Conservation (phyloP, 2,888 invertebrate genomes). For the Seira sanloemensis region DNA sequence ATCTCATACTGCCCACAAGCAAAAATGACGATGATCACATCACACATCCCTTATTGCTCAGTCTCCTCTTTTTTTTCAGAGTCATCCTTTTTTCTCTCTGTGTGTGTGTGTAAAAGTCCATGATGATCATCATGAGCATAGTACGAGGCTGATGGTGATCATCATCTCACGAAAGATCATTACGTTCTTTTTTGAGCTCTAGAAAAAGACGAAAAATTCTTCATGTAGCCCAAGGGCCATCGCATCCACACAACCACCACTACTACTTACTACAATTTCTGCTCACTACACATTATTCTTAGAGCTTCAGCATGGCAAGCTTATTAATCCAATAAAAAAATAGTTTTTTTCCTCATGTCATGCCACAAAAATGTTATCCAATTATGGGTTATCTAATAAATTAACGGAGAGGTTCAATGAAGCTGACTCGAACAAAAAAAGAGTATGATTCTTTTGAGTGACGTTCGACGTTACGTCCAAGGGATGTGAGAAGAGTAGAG, state of each 20-base stretch:
- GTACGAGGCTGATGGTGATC: neutral
- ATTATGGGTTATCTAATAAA: conserved; percentile 64
- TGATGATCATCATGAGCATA: neutral
- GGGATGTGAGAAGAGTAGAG: neutral
- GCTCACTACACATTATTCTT: conserved; percentile 1
- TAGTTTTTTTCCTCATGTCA: conserved; percentile 39
- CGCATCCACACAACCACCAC: no score
- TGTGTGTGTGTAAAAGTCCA: no score
- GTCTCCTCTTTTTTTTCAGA: no score
- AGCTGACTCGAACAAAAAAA: conserved; percentile 9
- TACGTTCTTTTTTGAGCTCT: neutral
- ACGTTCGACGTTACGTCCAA: neutral
- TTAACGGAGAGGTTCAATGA: conserved; percentile 39
- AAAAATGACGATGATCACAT: conserved; percentile 12
- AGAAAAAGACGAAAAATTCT: neutral
- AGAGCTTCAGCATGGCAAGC: neutral
- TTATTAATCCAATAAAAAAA: conserved; percentile 61
- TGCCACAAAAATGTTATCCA: conserved; percentile 61
- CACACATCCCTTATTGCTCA: neutral
- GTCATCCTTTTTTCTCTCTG: no score
- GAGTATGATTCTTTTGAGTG: neutral
- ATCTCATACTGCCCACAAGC: conserved; percentile 55
- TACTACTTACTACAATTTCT: neutral
- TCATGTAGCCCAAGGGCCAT: conserved; percentile 4
- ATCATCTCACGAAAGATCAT: conserved; percentile 20